Evolutionary conservation across 2,113 vertebrate genomes (phyloP), one percentile per base, ranked within the genome.

Genomic region (Muscicapa adusta): DNA sequence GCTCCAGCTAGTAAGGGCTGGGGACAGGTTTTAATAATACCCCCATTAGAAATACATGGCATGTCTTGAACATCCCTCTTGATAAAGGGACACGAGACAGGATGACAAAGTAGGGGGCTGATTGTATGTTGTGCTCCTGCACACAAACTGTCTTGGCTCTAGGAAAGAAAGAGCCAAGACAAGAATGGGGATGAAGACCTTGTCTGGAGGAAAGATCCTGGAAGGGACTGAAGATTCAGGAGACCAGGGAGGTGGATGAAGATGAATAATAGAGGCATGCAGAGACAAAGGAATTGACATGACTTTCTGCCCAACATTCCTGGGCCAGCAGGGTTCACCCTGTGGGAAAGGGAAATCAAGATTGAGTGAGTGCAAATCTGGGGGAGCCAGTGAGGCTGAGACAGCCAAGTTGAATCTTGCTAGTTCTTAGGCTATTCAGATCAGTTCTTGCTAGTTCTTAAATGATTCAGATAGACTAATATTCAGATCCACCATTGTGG

Each of bases 361-460:
- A 62, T 14, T 19, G 25, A 40, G 9, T 38, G 8, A 58, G 6
- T 0, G 0, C 20, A 58, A 29, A 0, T 0, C 8, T 80, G 34
- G 3, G 10, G 19, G 7, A 73, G 17, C 1, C 10, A 68, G 17
- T 24, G 14, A 28, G 15, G 19, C 14, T 54, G 38, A 84, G 10
- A 34, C 8, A 68, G 23, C 34, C 36, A 62, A 16, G 22, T 38
- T 38, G 38, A 38, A 38, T 38, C 38, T 38, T 38, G 38, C 38
- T 38, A 38, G 38, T 38, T 38, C 38, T 38, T 38, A 38, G 38
- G 10, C 38, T 38, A 38, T 38, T 38, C 38, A 38, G 38, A 38
- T 38, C 38, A 38, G 38, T 38, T 38, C 38, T 38, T 38, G 38
- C 38, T 38, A 38, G 38, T 38, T 38, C 38, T 38, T 38, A 38